Conservation (phyloP, 2,797 vertebrate species). For the Enteromius afrohamiltoni region DNA sequence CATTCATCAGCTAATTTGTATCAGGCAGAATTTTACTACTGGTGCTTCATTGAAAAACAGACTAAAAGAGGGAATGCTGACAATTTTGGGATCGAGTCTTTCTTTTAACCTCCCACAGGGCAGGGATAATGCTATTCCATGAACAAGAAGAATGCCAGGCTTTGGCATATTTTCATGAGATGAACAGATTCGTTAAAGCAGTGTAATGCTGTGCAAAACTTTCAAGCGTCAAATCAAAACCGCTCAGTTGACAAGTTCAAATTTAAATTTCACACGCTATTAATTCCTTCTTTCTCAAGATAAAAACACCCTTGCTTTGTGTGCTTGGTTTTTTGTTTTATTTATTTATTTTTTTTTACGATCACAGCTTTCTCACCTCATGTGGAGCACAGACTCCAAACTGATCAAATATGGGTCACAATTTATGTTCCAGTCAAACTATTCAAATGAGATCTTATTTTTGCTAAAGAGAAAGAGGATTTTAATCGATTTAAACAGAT, state of each 20-base stretch:
- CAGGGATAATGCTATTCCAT: slow-evolving; percentile 63
- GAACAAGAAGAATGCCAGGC: slow-evolving; percentile 59
- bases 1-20: neutral
- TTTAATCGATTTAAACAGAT: slow-evolving; percentile 49
- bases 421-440: slow-evolving; percentile 42
- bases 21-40: neutral
- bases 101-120: slow-evolving; percentile 40
- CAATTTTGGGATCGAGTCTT: neutral
- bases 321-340: neutral
- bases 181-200: slow-evolving; percentile 60
- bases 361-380: neutral
- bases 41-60: neutral
- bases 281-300: slow-evolving; percentile 31
- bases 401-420: slow-evolving; percentile 44
- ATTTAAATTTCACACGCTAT: slow-evolving; percentile 40
- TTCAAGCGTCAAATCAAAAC: slow-evolving; percentile 35
- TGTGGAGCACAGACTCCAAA: slow-evolving; percentile 21
- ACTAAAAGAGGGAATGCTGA: neutral
- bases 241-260: slow-evolving; percentile 36
- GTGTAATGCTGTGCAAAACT: slow-evolving; percentile 10
- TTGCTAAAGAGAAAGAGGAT: slow-evolving; percentile 22
- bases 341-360: neutral
- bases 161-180: slow-evolving; percentile 64
- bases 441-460: slow-evolving; percentile 37
- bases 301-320: slow-evolving; percentile 30